Evolutionary conservation across 2,888 invertebrate species (phyloP), one percentile per base, ranked within the genome.

Genomic region (Fragum whitleyi): DNA sequence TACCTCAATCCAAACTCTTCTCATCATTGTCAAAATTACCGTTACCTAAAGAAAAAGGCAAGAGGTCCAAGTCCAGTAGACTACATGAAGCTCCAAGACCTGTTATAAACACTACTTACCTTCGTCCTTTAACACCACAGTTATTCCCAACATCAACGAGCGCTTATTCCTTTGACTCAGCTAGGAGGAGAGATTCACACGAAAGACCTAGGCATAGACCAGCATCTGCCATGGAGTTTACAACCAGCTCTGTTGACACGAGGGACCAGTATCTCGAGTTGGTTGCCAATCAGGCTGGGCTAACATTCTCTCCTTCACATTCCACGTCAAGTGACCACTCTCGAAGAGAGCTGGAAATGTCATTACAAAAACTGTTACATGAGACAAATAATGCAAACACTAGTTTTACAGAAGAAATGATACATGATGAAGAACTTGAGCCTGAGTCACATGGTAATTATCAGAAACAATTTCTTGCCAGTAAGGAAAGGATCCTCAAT

Each of bases 171-270:
- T 80, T 80, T 80, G 84, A 85, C 47, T 73, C 78, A 55, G 81
- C 76, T 11, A 70, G 75, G 29, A 65, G 78, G 65, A 51, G 81
- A 61, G 77, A 83, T 32, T 69, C 39, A 70, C 68, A 68, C 36
- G 78, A 83, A 29, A 81, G 73, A 68, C 59, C 57, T 9, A 51
- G 84, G 16, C 67, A 77, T 16, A 81, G 91, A 26, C 90, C 91
- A 29, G 82, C 89, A 36, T 90, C 90, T 36, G 90, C 91, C 14
- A 88, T 90, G 67, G 91, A 91, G 71, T 90, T 90, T 55, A 79
- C 86, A 14, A 74, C 77, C 71, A 71, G 76, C 75, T 61, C 68
- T 55, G 62, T 59, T 57, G 78, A 68, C 68, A 70, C 62, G 1
- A 65, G 78, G 47, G 81, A 81, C 59, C 81, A 83, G 61, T 86